These are phyloP conservation scores for Oscheius sp. DNA, from an alignment of 2,888 invertebrate genomes.

Conservation along the genomic window DNA sequence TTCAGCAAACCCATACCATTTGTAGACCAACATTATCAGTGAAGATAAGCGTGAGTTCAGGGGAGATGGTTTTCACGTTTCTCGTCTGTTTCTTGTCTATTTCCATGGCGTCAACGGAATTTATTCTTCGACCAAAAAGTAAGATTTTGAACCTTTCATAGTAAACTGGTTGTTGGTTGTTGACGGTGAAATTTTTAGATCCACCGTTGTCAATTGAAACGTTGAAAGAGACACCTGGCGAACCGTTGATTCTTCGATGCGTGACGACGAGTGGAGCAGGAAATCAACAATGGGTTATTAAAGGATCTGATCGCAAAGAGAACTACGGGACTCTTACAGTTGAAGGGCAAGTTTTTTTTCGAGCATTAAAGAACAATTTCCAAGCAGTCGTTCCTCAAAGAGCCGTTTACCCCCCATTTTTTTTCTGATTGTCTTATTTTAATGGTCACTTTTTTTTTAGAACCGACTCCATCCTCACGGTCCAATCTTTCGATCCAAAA, in stretches of 20 bases:
- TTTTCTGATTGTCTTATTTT: too few relatives aligned
- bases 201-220: conserved; percentile 4
- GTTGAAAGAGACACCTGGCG: background rate
- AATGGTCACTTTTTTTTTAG: too few relatives aligned
- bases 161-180: too few relatives aligned
- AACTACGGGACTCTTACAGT: background rate
- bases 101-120: background rate
- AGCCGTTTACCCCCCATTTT: too few relatives aligned
- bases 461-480: conserved; percentile 14
- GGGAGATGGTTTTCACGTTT: background rate
- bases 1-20: conserved; percentile 11
- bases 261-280: background rate
- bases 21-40: conserved; percentile 20
- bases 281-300: conserved; percentile 13
- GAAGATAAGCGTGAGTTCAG: conserved; percentile 18
- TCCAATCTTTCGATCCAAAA: conserved; percentile 2
- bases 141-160: background rate
- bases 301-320: background rate
- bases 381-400: too few relatives aligned
- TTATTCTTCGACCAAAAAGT: conserved; percentile 21
- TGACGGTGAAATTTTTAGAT: background rate
- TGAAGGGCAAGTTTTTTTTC: conserved; percentile 17
- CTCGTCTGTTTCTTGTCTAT: background rate
- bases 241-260: background rate
- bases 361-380: too few relatives aligned